phyloP scores from a whole-genome alignment of 2,888 invertebrate genomes.

The Furcula furcula region DNA sequence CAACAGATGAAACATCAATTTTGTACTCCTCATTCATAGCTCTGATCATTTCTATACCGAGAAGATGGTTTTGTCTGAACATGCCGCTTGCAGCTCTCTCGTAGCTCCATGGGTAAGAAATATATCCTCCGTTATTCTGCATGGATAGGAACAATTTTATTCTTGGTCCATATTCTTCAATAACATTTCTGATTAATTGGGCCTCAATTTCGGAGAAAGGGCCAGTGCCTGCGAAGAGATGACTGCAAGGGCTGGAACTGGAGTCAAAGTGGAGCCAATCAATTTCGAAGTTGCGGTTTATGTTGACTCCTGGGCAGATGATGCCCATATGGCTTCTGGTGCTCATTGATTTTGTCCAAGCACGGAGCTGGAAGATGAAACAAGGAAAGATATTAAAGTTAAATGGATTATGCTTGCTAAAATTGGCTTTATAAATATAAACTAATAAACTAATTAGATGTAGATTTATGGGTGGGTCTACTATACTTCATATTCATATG shows the following conservation, averaged over 20 bases:
- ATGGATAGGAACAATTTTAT: conserved; percentile 86
- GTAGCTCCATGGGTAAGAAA: conserved; percentile 87
- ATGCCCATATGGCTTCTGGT: conserved; percentile 47
- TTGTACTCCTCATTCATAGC: conserved; percentile 44
- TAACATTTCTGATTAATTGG: conserved; percentile 75
- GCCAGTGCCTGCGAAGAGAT: conserved; percentile 82
- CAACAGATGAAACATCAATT: conserved; percentile 48
- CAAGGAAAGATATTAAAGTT: neutral
- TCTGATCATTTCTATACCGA: conserved; percentile 50
- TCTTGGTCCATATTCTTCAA: conserved; percentile 67
- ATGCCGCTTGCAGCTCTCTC: conserved; percentile 68
- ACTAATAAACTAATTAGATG: too few relatives aligned
- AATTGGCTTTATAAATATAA: neutral
- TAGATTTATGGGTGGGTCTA: too few relatives aligned
- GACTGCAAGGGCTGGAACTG: conserved; percentile 82
- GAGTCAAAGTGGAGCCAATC: conserved; percentile 85
- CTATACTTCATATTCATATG: too few relatives aligned
- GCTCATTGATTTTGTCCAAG: conserved; percentile 87
- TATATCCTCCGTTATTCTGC: conserved; percentile 87
- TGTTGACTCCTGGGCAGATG: conserved; percentile 86
- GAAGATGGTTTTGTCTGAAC: conserved; percentile 52
- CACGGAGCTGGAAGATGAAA: conserved; percentile 70
- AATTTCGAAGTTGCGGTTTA: conserved; percentile 88
- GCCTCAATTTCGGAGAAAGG: conserved; percentile 87
- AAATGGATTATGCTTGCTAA: neutral